Conservation (phyloP, 92 coral and sea anemone genomes). For the Epizoanthus fatuus region DNA sequence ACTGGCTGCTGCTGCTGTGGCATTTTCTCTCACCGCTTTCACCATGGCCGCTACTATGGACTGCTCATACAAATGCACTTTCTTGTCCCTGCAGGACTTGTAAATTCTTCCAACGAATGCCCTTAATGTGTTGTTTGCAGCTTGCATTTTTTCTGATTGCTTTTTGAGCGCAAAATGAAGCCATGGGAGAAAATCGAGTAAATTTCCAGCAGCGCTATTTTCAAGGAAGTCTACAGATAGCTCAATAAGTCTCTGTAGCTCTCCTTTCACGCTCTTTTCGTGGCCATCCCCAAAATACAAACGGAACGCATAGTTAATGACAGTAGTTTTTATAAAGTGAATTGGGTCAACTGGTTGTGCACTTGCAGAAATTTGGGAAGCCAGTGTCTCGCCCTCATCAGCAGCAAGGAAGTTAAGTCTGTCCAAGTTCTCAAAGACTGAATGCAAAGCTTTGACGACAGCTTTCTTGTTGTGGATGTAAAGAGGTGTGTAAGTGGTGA, state of each 20-base stretch:
- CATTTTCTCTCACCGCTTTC: conserved; percentile 45
- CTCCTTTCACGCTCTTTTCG: conserved; percentile 53
- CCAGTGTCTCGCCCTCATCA: conserved; percentile 67
- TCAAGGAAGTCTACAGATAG: conserved; percentile 76
- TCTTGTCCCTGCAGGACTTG: conserved; percentile 42
- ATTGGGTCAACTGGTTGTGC: conserved; percentile 75
- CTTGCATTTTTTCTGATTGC: conserved; percentile 59
- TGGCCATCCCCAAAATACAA: conserved; percentile 85
- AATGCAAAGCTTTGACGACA: conserved; percentile 79
- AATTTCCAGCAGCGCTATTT: conserved; percentile 66
- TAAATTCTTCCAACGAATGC: conserved; percentile 65
- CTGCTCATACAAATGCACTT: conserved; percentile 20
- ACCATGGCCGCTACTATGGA: conserved; percentile 64
- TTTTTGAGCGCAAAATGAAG: conserved; percentile 71
- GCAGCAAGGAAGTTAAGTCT: conserved; percentile 70
- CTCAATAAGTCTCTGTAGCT: conserved; percentile 58
- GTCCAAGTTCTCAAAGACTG: conserved; percentile 68
- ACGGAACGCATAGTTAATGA: conserved; percentile 72
- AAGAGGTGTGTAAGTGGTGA: conserved; percentile 78
- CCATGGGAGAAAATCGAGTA: conserved; percentile 95
- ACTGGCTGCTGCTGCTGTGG: background rate
- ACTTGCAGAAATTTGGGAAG: conserved; percentile 37
- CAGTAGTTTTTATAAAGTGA: conserved; percentile 62
- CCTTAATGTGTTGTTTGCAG: conserved; percentile 67
- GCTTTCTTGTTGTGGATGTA: conserved; percentile 80